Percentiles rank a stretch among this genome's conserved stretches.
Evolutionary conservation across 2,797 vertebrate species (phyloP).

Genomic region (Sternotherus odoratus): DNA sequence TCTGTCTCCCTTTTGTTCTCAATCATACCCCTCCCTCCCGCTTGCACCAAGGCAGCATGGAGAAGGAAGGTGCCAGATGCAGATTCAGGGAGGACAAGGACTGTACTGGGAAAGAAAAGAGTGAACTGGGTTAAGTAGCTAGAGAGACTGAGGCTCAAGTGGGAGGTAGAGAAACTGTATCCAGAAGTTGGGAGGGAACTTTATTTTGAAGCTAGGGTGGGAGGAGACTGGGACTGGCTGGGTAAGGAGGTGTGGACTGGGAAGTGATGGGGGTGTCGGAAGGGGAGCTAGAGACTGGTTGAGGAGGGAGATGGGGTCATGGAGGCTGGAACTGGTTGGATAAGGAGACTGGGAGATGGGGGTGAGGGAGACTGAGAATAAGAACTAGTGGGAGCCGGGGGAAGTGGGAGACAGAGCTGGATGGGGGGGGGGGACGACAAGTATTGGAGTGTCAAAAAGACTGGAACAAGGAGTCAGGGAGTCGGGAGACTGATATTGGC

Average conservation of each 20-base stretch:
- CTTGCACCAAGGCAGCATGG: background rate
- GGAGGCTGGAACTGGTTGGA: no score
- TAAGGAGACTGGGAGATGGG: no score
- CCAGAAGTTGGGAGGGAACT: no score
- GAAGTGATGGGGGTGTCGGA: no score
- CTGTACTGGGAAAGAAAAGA: background rate
- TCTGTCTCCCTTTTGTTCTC: background rate
- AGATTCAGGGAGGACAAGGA: background rate
- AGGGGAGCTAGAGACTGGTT: no score
- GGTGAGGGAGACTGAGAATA: background rate
- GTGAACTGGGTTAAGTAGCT: background rate
- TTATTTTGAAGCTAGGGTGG: no score
- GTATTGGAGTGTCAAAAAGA: background rate
- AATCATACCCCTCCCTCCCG: background rate
- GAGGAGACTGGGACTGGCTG: no score
- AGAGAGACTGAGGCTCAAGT: background rate
- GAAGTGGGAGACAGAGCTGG: background rate
- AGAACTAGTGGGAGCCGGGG: no score
- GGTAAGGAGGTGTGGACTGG: no score
- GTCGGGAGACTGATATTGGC: no score
- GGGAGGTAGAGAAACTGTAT: no score
- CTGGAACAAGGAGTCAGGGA: background rate
- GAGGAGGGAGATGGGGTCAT: no score
- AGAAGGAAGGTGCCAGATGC: background rate
- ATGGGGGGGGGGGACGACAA: background rate